These are phyloP conservation scores for Drosophila bipectinata DNA, from an alignment of 1,140 invertebrate species.

Conservation along the genomic window DNA sequence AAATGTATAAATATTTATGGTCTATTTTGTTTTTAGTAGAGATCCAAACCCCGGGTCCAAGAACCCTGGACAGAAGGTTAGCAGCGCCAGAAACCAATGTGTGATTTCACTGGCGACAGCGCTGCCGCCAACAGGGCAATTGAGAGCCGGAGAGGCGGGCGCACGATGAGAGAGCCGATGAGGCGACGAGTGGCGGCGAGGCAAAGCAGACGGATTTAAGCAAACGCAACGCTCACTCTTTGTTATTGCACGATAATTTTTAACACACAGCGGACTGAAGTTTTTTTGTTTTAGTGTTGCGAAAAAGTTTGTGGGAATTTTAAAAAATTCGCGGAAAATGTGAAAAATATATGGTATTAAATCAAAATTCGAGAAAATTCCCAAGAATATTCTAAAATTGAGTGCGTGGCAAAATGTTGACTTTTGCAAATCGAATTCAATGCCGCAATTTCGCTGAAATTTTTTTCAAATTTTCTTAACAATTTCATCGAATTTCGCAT, in stretches of 20 bases:
- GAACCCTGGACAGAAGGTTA: not conserved
- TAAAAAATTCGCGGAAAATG: constrained; percentile 77
- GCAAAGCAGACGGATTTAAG: constrained; percentile 5
- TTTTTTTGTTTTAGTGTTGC: constrained; percentile 83
- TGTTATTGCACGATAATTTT: constrained; percentile 16
- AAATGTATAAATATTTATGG: not conserved
- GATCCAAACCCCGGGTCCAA: not conserved
- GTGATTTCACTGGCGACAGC: not conserved
- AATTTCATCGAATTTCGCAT: constrained; percentile 75
- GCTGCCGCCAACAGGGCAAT: constrained; percentile 1
- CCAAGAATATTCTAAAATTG: constrained; percentile 72
- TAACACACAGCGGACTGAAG: constrained; percentile 81
- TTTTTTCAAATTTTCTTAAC: constrained; percentile 69
- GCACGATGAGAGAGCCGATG: not conserved
- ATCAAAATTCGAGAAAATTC: constrained; percentile 72
- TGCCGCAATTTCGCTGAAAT: constrained; percentile 30
- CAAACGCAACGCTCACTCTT: constrained; percentile 39
- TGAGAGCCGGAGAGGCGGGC: not conserved
- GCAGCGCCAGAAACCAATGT: not conserved
- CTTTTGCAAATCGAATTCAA: constrained; percentile 40
- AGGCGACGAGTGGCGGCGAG: constrained; percentile 1
- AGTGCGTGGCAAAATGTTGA: constrained; percentile 46
- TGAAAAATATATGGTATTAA: constrained; percentile 77
- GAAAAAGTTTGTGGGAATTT: constrained; percentile 81
- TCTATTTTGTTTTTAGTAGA: not conserved